phyloP scores from a whole-genome alignment of 2,113 vertebrate genomes.

The Rhabdomys dilectus region DNA sequence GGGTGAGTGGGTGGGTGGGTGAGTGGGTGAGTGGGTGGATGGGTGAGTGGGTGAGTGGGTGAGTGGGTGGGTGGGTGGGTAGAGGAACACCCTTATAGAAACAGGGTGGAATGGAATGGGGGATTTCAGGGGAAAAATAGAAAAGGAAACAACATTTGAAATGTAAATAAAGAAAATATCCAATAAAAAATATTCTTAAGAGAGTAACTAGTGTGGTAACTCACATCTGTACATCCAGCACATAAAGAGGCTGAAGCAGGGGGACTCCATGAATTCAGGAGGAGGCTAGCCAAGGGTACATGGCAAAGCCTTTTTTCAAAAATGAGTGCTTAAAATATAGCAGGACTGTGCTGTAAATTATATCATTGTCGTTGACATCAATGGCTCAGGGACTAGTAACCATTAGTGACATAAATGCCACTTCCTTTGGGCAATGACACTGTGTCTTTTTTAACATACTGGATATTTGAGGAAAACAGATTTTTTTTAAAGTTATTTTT shows the following conservation, averaged over 20 bases:
- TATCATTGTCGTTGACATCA: not conserved
- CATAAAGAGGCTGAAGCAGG: not conserved
- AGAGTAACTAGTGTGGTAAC: not conserved
- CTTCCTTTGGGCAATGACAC: not conserved
- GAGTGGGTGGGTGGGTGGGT: too few species aligned
- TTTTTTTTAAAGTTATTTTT: conserved; percentile 14
- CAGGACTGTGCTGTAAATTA: not conserved
- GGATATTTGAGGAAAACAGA: not conserved
- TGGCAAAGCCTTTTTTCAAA: not conserved
- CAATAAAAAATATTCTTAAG: not conserved
- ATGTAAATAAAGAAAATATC: too few species aligned
- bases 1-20: too few species aligned
- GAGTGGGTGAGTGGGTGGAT: too few species aligned
- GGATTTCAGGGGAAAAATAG: too few species aligned
- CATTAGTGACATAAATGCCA: not conserved
- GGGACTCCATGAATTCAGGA: not conserved
- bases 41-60: too few species aligned
- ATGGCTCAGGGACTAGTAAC: not conserved
- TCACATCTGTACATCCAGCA: not conserved
- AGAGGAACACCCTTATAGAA: too few species aligned
- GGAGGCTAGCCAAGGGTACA: not conserved
- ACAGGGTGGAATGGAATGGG: too few species aligned
- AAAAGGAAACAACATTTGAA: too few species aligned
- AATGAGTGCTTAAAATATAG: not conserved
- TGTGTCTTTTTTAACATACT: not conserved